A percentile compares a stretch with the other conserved stretches of the same genome.
These are phyloP conservation scores for Chitala chitala DNA, from an alignment of 2,113 vertebrate species.

Conservation along the genomic window DNA sequence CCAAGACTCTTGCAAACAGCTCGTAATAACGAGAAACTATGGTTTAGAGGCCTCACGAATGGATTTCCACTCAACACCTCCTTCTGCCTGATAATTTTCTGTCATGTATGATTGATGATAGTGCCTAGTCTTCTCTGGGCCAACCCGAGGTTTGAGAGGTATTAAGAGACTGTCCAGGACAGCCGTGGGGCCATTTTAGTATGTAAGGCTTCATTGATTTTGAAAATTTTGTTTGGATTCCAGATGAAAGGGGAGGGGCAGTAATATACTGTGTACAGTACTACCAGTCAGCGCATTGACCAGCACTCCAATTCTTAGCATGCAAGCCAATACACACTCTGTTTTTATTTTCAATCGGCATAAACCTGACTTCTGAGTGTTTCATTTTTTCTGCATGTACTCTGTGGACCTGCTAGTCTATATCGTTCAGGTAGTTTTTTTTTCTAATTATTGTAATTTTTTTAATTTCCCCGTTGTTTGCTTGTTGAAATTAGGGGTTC, in stretches of 20 bases:
- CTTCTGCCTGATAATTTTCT: conserved; percentile 8
- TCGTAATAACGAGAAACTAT: conserved; percentile 8
- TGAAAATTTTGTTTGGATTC: background rate
- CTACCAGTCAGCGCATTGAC: too few species aligned
- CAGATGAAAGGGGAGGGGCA: background rate
- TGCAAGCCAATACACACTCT: background rate
- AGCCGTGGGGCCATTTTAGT: background rate
- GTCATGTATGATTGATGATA: background rate
- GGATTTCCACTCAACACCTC: background rate
- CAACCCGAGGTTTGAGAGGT: background rate
- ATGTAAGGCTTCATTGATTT: background rate
- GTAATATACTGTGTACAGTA: conserved; percentile 3
- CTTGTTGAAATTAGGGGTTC: background rate
- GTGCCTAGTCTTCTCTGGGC: background rate
- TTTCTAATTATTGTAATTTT: background rate
- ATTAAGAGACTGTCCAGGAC: background rate
- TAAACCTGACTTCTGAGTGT: background rate
- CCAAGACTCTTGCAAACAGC: background rate
- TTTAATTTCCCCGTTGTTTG: too few species aligned
- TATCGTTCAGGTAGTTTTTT: background rate
- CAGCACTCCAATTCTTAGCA: too few species aligned
- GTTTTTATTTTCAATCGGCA: background rate
- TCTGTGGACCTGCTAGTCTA: background rate
- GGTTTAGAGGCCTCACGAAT: background rate
- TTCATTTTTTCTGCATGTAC: background rate